Base-by-base conservation (phyloP, 2,113 vertebrate genomes). In the Megaleporinus macrocephalus region DNA sequence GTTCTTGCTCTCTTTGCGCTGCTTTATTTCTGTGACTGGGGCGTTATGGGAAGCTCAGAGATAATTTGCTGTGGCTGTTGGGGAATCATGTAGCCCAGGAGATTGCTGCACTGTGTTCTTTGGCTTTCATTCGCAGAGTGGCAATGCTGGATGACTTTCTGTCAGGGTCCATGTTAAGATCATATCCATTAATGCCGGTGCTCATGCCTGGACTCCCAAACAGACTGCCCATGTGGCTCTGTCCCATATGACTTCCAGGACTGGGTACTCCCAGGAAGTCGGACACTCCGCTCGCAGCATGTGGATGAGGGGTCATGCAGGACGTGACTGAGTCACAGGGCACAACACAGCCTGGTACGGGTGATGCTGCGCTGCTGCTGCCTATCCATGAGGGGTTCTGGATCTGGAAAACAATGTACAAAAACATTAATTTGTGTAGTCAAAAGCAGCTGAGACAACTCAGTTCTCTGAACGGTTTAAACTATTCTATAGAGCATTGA, bases 51-150 rank as follows among this genome's bases (percentile, higher is more conserved):
- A 86, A 76, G 82, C 76, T 70, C 36, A 59, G 53, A 20, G 30
- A 61, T 72, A 22, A 55, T n/a, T 15, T 78, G 72, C 66, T 36
- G 65, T 47, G 47, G 13, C 26, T 63, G 68, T 68, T 18, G 70
- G 85, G 88, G 84, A 83, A 27, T 99, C 97, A 99, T 96, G 98
- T 98, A 5, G 98, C 97, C 98, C 98, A 99, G 77, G 98, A 99
- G 90, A 99, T 99, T 72, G 98, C 98, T 0, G 98, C 98, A 5
- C 98, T 99, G 96, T 99, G 98, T 95, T 99, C 98, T 91, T 99
- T 99, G 49, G 98, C 98, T 87, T 99, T 99, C 97, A 99, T 98
- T 90, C 98, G 94, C 89, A 99, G 93, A 41, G 98, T 93, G 0
- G 98, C 98, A 13, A 99, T 99, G 92, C 98, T 99, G 76, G 98